Percentiles rank a stretch among this genome's conserved stretches.
These are phyloP conservation scores for Drosophila sproati DNA, from an alignment of 1,140 invertebrate species.

Conservation along the genomic window DNA sequence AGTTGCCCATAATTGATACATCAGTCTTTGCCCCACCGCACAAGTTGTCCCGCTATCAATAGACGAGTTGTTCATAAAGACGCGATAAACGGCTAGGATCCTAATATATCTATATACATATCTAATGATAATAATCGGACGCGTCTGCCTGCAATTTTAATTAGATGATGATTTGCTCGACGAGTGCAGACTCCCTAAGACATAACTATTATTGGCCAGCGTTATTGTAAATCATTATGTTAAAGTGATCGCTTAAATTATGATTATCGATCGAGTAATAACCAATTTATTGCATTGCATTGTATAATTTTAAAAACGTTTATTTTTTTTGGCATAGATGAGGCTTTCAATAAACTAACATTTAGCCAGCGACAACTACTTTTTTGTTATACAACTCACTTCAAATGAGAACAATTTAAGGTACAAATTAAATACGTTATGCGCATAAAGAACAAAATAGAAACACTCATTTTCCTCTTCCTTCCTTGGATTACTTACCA, in stretches of 20 bases:
- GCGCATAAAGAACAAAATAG: not conserved
- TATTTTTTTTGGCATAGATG: conserved; percentile 15
- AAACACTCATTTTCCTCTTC: no score
- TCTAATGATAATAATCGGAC: conserved; percentile 17
- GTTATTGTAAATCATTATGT: conserved; percentile 34
- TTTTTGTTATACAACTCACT: no score
- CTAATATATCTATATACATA: not conserved
- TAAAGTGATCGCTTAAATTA: conserved; percentile 28
- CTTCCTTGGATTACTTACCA: conserved; percentile 86
- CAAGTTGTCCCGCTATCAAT: conserved; percentile 64
- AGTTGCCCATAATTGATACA: conserved; percentile 6
- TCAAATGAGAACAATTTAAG: no score
- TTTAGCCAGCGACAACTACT: no score
- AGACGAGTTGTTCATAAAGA: conserved; percentile 15
- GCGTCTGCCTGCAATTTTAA: conserved; percentile 53
- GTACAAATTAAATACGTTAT: not conserved
- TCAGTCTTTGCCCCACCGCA: conserved; percentile 61
- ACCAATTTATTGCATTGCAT: conserved; percentile 2
- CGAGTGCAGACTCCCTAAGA: conserved; percentile 40
- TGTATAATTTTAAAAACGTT: conserved; percentile 14
- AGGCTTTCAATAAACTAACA: no score
- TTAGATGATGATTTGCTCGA: not conserved
- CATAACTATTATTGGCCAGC: conserved; percentile 56
- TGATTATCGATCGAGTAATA: conserved; percentile 27
- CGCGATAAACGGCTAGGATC: conserved; percentile 28